A percentile compares a stretch with the other conserved stretches of the same genome.
phyloP scores from a whole-genome alignment of 2,888 invertebrate genomes.

The Chymomyza caudatula region DNA sequence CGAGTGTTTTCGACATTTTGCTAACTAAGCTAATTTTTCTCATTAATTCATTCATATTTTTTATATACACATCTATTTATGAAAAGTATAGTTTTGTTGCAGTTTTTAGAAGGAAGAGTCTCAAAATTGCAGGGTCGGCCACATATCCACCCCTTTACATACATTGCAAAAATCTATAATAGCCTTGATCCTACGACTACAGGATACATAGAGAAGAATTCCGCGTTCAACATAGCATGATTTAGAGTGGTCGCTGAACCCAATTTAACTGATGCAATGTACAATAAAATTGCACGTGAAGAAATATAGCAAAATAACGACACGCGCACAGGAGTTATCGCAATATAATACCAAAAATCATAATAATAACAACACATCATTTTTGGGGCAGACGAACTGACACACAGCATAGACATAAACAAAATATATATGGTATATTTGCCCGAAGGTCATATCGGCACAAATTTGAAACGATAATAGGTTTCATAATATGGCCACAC shows the following conservation, averaged over 20 bases:
- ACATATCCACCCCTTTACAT: too few relatives aligned
- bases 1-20: too few relatives aligned
- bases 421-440: background rate
- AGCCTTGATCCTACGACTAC: too few relatives aligned
- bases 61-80: too few relatives aligned
- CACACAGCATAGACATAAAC: background rate
- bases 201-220: too few relatives aligned
- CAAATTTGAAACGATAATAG: constrained; percentile 23
- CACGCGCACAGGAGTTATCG: constrained; percentile 32
- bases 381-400: constrained; percentile 4
- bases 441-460: background rate
- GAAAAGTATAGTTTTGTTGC: too few relatives aligned
- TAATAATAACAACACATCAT: constrained; percentile 1
- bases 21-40: too few relatives aligned
- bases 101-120: too few relatives aligned
- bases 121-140: too few relatives aligned
- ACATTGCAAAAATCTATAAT: too few relatives aligned
- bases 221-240: background rate
- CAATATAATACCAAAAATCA: constrained; percentile 1
- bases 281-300: constrained; percentile 25
- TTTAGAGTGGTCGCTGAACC: background rate
- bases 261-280: constrained; percentile 21
- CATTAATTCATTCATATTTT: too few relatives aligned
- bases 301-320: constrained; percentile 6
- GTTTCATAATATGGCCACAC: background rate